Evolutionary conservation across 2,888 invertebrate species (phyloP).

Genomic region (Cosmopolites sordidus): DNA sequence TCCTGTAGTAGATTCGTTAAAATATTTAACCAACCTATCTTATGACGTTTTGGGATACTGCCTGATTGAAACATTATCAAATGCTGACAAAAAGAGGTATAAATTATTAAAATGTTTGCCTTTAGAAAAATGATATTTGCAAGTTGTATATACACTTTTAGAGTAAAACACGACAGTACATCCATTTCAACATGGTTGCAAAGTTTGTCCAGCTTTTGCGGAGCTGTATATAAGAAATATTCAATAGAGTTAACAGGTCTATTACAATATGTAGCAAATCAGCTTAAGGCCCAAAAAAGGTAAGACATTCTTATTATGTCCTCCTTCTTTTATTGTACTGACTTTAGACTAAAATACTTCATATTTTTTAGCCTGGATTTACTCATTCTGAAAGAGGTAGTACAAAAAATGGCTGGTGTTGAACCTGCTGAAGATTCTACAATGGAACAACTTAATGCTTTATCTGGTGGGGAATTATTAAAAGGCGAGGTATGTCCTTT

Average conservation of each 20-base stretch:
- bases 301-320: too few relatives aligned
- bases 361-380: constrained; percentile 70
- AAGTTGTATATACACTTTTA: not conserved
- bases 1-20: constrained; percentile 96
- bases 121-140: too few relatives aligned
- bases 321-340: too few relatives aligned
- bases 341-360: constrained; percentile 32
- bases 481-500: constrained; percentile 85
- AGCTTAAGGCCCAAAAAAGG: constrained; percentile 94
- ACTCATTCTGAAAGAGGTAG: constrained; percentile 91
- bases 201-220: constrained; percentile 91
- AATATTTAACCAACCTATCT: constrained; percentile 90
- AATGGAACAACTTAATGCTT: constrained; percentile 90
- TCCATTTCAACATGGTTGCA: constrained; percentile 93
- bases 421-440: constrained; percentile 97
- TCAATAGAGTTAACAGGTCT: constrained; percentile 92
- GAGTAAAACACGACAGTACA: constrained; percentile 81
- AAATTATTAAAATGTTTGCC: too few relatives aligned
- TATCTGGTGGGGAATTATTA: constrained; percentile 94
- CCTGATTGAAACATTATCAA: constrained; percentile 85
- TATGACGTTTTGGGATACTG: constrained; percentile 96
- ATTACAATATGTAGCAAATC: constrained; percentile 95
- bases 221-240: constrained; percentile 95
- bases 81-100: constrained; percentile 64
- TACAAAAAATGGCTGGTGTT: constrained; percentile 99